Percentiles rank a stretch among this genome's conserved stretches.
phyloP scores from a whole-genome alignment of 2,888 invertebrate genomes.

The Lasioglossum villosulum region DNA sequence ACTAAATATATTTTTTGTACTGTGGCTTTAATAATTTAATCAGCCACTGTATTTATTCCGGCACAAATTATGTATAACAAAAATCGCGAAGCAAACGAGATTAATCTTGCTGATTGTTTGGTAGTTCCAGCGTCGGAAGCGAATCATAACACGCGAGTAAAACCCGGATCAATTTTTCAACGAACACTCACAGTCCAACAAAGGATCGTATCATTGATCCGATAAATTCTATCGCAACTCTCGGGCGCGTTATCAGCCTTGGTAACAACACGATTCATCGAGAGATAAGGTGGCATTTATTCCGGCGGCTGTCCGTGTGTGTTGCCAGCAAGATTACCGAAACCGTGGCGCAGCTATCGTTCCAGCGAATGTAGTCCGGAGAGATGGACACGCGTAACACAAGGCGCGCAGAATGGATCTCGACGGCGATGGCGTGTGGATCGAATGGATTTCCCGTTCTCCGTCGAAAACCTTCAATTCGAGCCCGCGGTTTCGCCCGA shows the following conservation, averaged over 20 bases:
- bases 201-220: neutral
- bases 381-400: conserved; percentile 19
- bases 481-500: conserved; percentile 26
- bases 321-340: neutral
- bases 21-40: neutral
- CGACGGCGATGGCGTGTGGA: conserved; percentile 51
- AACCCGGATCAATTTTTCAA: neutral
- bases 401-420: conserved; percentile 42
- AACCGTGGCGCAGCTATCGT: neutral
- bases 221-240: conserved; percentile 4
- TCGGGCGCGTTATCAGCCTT: neutral
- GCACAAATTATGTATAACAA: no score
- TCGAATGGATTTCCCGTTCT: conserved; percentile 57
- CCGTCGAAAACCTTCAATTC: conserved; percentile 37
- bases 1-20: no score
- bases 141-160: neutral
- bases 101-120: neutral
- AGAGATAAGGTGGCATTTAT: neutral
- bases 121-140: neutral
- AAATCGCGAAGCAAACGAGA: no score
- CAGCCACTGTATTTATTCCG: neutral
- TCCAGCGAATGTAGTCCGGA: conserved; percentile 7
- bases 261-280: neutral
- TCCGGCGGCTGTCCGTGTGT: neutral
- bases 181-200: neutral